A percentile compares a stretch with the other conserved stretches of the same genome.
Evolutionary conservation across 2,888 invertebrate genomes (phyloP).

Genomic region (Argyresthia goedartella): DNA sequence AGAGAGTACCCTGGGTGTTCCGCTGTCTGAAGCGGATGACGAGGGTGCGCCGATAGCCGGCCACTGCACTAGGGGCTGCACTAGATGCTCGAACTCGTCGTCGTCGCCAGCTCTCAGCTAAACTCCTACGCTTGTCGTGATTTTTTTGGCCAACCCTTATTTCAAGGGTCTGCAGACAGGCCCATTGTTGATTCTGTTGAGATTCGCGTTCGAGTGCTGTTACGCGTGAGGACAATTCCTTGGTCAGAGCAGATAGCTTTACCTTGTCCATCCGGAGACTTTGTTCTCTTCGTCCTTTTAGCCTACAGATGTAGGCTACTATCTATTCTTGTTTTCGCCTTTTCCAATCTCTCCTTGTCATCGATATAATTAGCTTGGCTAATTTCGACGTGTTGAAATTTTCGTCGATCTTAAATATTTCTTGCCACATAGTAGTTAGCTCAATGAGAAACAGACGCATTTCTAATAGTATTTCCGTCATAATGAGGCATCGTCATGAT

Average conservation of each 20-base stretch:
- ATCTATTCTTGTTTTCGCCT: too few relatives aligned
- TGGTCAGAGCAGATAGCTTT: background rate
- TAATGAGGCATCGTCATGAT: too few relatives aligned
- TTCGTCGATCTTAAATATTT: too few relatives aligned
- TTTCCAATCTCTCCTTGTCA: too few relatives aligned
- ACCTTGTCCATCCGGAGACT: background rate
- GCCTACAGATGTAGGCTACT: background rate
- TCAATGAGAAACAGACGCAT: too few relatives aligned
- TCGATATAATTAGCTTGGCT: too few relatives aligned
- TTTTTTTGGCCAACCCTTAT: conserved; percentile 7
- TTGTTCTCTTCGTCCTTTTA: background rate
- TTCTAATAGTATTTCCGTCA: too few relatives aligned
- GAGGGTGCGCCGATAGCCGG: background rate
- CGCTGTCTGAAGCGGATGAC: background rate
- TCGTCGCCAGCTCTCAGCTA: conserved; percentile 3
- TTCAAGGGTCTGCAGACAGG: conserved; percentile 10
- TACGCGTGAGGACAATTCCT: background rate
- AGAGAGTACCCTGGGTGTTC: background rate
- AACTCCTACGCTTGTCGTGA: conserved; percentile 7
- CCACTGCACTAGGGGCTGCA: conserved; percentile 4
- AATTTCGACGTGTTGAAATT: too few relatives aligned
- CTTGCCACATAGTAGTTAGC: too few relatives aligned
- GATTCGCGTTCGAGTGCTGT: background rate
- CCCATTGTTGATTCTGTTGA: conserved; percentile 10
- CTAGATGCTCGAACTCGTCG: conserved; percentile 10